A percentile compares a stretch with the other conserved stretches of the same genome.
Evolutionary conservation across 2,797 vertebrate species (phyloP).

Genomic region (Centropyge bicolor): DNA sequence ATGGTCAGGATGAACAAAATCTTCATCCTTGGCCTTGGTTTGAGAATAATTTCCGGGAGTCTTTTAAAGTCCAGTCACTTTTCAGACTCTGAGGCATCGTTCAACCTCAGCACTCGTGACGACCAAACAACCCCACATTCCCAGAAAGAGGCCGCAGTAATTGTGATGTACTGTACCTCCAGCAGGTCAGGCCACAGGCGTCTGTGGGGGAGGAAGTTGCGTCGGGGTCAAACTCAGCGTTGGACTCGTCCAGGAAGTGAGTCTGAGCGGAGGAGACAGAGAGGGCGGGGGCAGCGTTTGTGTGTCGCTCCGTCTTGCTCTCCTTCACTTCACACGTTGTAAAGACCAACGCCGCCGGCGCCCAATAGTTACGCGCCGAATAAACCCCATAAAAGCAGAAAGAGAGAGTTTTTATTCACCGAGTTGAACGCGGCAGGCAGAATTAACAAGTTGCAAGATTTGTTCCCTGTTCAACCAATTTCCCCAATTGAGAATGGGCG

Average conservation of each 20-base stretch:
- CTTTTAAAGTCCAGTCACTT: neutral
- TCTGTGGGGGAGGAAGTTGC: constrained; percentile 14
- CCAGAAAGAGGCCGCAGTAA: constrained; percentile 1
- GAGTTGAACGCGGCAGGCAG: constrained; percentile 61
- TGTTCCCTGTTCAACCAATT: constrained; percentile 74
- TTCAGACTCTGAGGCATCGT: neutral
- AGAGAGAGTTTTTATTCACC: constrained; percentile 65
- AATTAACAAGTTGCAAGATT: constrained; percentile 71
- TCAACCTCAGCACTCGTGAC: neutral
- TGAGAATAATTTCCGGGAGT: neutral
- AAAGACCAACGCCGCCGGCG: constrained; percentile 54
- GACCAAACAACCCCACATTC: neutral
- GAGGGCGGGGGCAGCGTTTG: constrained; percentile 53
- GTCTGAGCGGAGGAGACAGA: constrained; percentile 53
- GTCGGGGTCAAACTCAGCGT: constrained; percentile 40
- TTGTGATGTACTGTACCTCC: constrained; percentile 22
- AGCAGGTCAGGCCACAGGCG: constrained; percentile 30
- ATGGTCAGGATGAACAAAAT: neutral
- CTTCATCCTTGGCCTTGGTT: neutral
- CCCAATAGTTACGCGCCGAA: constrained; percentile 48
- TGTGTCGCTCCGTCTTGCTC: constrained; percentile 60
- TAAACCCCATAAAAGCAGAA: constrained; percentile 72
- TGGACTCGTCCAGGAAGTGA: constrained; percentile 37
- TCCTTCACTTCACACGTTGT: constrained; percentile 57
- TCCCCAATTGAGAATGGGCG: constrained; percentile 66